Evolutionary conservation across 2,113 vertebrate species (phyloP).

Genomic region (Podarcis muralis): DNA sequence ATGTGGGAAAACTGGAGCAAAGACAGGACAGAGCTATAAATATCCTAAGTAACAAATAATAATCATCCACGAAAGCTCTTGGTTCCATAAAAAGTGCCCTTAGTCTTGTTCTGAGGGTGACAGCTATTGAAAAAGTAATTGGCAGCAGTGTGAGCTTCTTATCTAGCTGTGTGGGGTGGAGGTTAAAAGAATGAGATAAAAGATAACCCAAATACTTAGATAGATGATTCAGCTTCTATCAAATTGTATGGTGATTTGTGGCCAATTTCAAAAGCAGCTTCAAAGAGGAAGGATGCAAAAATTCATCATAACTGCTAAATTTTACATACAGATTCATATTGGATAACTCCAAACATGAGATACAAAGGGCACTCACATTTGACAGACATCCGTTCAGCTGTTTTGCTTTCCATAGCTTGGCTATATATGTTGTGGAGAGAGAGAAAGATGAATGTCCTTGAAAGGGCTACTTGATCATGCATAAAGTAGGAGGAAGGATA

Average conservation of each 20-base stretch:
- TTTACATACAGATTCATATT: not conserved
- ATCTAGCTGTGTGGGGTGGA: not conserved
- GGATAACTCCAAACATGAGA: not conserved
- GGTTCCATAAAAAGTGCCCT: not conserved
- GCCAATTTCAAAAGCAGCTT: not conserved
- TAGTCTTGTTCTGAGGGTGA: not conserved
- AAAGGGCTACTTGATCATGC: not conserved
- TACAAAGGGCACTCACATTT: not conserved
- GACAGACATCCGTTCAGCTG: not conserved
- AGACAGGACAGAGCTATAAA: not conserved
- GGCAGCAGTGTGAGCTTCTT: not conserved
- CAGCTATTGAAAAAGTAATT: not conserved
- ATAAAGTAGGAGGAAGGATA: not conserved
- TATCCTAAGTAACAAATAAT: not conserved
- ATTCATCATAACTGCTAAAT: not conserved
- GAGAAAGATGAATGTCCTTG: conserved; percentile 10
- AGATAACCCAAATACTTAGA: not conserved
- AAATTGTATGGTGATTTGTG: not conserved
- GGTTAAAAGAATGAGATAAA: not conserved
- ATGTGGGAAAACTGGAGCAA: not conserved
- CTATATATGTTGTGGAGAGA: not conserved
- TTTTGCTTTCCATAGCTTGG: not conserved
- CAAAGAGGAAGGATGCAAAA: not conserved
- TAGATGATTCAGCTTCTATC: not conserved
- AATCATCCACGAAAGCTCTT: not conserved